Percentiles rank a stretch among this genome's conserved stretches.
phyloP scores from a whole-genome alignment of 2,888 invertebrate species.

The Zootermopsis nevadensis region DNA sequence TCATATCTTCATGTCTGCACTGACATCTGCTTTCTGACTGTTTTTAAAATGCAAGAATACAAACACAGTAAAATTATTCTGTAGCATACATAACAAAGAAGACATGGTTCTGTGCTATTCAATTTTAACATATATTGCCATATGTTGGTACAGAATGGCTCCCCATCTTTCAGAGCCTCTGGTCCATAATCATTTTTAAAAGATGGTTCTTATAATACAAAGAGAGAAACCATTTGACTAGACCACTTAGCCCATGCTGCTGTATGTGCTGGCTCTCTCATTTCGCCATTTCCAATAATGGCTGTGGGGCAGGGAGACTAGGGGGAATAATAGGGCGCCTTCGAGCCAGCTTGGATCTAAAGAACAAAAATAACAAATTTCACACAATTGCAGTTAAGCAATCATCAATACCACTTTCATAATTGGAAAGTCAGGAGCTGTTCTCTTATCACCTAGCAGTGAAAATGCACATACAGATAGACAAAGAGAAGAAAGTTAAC shows the following conservation, averaged over 20 bases:
- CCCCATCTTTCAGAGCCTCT: slow-evolving; percentile 29
- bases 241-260: background rate
- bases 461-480: too few relatives aligned
- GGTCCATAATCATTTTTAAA: slow-evolving; percentile 22
- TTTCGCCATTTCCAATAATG: slow-evolving; percentile 39
- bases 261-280: slow-evolving; percentile 28
- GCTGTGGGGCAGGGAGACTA: slow-evolving; percentile 41
- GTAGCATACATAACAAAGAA: background rate
- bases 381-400: background rate
- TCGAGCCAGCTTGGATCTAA: slow-evolving; percentile 62
- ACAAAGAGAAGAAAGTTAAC: too few relatives aligned
- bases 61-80: background rate
- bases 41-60: background rate
- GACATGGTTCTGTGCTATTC: slow-evolving; percentile 15
- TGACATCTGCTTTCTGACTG: background rate
- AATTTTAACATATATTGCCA: slow-evolving; percentile 13
- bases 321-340: slow-evolving; percentile 58
- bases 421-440: too few relatives aligned
- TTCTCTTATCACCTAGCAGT: too few relatives aligned
- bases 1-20: too few relatives aligned
- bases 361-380: background rate
- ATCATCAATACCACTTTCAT: background rate
- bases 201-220: slow-evolving; percentile 30
- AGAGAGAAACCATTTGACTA: slow-evolving; percentile 21
- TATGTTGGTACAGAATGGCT: slow-evolving; percentile 21